Conservation (phyloP, 2,888 invertebrate genomes). For the Lagria hirta region DNA sequence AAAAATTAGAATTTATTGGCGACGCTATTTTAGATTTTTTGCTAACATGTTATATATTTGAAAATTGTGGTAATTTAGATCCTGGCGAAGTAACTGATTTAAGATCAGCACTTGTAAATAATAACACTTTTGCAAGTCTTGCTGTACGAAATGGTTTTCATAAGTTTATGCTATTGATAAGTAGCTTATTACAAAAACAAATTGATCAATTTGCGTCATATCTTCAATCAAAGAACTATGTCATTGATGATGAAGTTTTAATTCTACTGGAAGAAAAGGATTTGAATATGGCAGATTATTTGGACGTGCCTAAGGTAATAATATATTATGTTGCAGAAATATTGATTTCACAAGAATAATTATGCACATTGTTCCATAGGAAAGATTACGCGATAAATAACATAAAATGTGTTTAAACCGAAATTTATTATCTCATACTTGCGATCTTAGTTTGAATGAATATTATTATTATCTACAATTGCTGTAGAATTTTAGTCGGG, state of each 20-base stretch:
- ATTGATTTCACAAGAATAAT: too few species aligned
- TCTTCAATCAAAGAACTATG: slow-evolving; percentile 62
- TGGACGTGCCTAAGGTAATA: slow-evolving; percentile 86
- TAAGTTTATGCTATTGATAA: slow-evolving; percentile 64
- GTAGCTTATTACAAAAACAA: slow-evolving; percentile 56
- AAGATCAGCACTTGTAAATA: slow-evolving; percentile 94
- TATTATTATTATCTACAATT: too few species aligned
- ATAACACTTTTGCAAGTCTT: slow-evolving; percentile 89
- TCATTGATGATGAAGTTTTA: slow-evolving; percentile 68
- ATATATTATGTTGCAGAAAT: too few species aligned
- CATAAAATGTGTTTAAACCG: too few species aligned
- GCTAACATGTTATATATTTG: slow-evolving; percentile 84
- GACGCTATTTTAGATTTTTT: slow-evolving; percentile 91
- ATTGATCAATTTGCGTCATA: slow-evolving; percentile 66
- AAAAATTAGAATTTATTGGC: slow-evolving; percentile 88
- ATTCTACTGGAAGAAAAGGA: slow-evolving; percentile 68
- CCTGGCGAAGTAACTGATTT: slow-evolving; percentile 92
- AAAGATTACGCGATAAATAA: too few species aligned
- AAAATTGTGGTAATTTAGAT: slow-evolving; percentile 65
- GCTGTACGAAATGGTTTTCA: slow-evolving; percentile 85
- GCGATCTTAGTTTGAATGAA: slow-evolving; percentile 3
- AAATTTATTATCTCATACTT: too few species aligned
- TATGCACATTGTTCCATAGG: too few species aligned
- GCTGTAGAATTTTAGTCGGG: too few species aligned
- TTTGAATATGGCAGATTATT: slow-evolving; percentile 67